phyloP scores from a whole-genome alignment of 1,140 invertebrate genomes.

The Dendrolimus punctatus region DNA sequence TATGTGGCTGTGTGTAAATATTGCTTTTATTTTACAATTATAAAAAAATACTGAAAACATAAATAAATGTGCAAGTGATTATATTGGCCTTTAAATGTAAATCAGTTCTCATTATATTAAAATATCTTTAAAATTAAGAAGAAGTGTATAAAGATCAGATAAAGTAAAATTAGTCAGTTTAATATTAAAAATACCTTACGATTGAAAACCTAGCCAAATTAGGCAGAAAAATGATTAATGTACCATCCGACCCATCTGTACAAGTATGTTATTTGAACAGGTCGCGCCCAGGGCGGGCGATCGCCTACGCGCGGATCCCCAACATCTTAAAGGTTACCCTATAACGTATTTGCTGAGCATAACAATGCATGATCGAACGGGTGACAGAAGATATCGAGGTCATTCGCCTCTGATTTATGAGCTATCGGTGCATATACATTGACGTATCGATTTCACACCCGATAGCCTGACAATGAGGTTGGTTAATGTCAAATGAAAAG shows the following conservation, averaged over 20 bases:
- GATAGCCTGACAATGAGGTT: no score
- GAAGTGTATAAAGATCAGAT: no score
- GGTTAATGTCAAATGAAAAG: no score
- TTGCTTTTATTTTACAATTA: no score
- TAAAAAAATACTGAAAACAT: no score
- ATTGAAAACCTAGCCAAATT: not conserved
- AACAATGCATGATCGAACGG: slow-evolving; percentile 26
- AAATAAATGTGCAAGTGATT: no score
- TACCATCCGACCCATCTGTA: slow-evolving; percentile 12
- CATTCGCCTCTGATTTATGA: slow-evolving; percentile 45
- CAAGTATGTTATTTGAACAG: slow-evolving; percentile 10
- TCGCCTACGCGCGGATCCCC: slow-evolving; percentile 23
- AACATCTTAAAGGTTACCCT: slow-evolving; percentile 20
- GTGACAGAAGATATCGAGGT: slow-evolving; percentile 18
- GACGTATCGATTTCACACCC: no score
- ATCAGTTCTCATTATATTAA: no score
- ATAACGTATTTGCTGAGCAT: slow-evolving; percentile 20
- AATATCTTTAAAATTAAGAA: no score
- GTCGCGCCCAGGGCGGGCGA: slow-evolving; percentile 31
- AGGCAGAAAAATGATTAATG: slow-evolving; percentile 3
- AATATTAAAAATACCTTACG: slow-evolving; percentile 2
- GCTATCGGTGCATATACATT: slow-evolving; percentile 23
- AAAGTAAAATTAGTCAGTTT: no score
- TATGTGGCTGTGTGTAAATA: no score
- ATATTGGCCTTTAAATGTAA: no score